These are phyloP conservation scores for Osmerus mordax DNA, from an alignment of 2,113 vertebrate genomes.

Conservation along the genomic window DNA sequence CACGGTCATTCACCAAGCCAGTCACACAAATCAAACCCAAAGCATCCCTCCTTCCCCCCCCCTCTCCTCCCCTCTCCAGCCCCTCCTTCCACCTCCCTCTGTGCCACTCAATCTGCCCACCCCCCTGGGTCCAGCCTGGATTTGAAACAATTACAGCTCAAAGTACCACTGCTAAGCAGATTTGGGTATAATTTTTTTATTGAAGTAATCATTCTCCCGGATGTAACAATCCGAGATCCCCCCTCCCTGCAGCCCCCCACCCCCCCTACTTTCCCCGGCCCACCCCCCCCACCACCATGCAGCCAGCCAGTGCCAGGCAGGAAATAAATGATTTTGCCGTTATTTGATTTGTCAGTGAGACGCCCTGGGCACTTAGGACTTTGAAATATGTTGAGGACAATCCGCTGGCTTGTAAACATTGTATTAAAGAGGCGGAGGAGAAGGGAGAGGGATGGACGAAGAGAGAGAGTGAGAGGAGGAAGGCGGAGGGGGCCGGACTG, in stretches of 20 bases:
- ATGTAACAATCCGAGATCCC: conserved; percentile 61
- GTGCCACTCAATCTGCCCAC: no score
- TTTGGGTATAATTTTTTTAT: conserved; percentile 83
- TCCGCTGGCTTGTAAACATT: conserved; percentile 59
- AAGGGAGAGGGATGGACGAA: conserved; percentile 18
- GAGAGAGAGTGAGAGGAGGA: neutral
- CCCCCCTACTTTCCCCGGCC: conserved; percentile 1
- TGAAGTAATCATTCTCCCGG: conserved; percentile 85
- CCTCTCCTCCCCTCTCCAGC: neutral
- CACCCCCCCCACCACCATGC: neutral
- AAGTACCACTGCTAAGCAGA: conserved; percentile 71
- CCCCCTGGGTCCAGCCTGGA: conserved; percentile 71
- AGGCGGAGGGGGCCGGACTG: neutral
- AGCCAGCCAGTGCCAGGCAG: conserved; percentile 25
- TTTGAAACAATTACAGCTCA: conserved; percentile 84
- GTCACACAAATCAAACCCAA: no score
- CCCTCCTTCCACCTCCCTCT: neutral
- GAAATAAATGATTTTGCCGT: conserved; percentile 85
- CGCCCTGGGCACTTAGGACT: conserved; percentile 78
- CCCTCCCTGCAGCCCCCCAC: conserved; percentile 22
- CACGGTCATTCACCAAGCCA: no score
- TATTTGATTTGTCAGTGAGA: conserved; percentile 89
- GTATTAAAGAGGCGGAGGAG: conserved; percentile 53
- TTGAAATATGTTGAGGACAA: conserved; percentile 83
- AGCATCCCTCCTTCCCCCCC: no score